Conservation (phyloP, 2,113 vertebrate genomes). For the Phycodurus eques region DNA sequence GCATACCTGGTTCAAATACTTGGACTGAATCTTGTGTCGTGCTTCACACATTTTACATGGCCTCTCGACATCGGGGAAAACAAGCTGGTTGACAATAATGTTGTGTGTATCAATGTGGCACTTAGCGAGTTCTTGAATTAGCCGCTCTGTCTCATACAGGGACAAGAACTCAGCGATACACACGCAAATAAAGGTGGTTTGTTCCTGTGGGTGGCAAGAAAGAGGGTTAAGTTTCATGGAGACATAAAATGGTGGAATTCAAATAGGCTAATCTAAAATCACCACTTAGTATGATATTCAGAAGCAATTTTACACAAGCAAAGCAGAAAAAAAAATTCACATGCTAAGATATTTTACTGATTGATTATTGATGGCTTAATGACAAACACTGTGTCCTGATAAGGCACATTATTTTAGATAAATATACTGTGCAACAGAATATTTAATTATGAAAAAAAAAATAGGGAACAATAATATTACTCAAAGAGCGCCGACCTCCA, state of each 20-base stretch:
- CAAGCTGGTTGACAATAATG: constrained; percentile 93
- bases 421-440: too few relatives aligned
- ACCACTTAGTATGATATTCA: neutral
- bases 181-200: constrained; percentile 95
- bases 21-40: constrained; percentile 94
- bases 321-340: neutral
- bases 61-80: constrained; percentile 83
- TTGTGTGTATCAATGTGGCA: constrained; percentile 94
- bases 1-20: constrained; percentile 93
- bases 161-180: constrained; percentile 94
- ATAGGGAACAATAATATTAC: too few relatives aligned
- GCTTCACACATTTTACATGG: constrained; percentile 95
- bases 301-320: neutral
- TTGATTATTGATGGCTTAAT: too few relatives aligned
- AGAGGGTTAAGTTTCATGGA: neutral
- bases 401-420: too few relatives aligned
- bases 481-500: too few relatives aligned
- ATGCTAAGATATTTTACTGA: too few relatives aligned
- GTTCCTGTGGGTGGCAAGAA: constrained; percentile 71
- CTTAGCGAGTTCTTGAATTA: constrained; percentile 94
- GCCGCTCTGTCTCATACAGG: constrained; percentile 88
- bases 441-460: too few relatives aligned
- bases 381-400: too few relatives aligned
- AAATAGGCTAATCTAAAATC: neutral
- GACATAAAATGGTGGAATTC: too few relatives aligned